Evolutionary conservation across 2,797 vertebrate genomes (phyloP), one percentile per base, ranked within the genome.

Genomic region (Limnodromus scolopaceus): DNA sequence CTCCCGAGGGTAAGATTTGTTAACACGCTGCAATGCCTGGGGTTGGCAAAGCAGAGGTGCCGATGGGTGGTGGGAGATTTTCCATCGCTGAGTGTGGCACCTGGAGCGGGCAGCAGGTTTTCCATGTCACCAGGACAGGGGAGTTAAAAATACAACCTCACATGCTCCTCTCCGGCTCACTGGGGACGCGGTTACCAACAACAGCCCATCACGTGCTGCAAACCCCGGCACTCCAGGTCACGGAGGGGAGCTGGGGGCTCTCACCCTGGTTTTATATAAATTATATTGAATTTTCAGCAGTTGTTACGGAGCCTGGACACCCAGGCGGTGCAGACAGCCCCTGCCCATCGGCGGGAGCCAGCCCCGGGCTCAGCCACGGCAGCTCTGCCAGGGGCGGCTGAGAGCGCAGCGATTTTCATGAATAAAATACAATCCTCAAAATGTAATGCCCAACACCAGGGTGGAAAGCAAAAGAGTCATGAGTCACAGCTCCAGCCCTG

Each of bases 91-190:
- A 51, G 16, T n/a, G 68, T 3, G 11, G 55, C 86, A 87, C 90
- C 86, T 76, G 87, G 76, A 46, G 58, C 5, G 0, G 70, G 58
- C 90, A 92, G 82, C 20, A 15, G 3, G 71, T 89, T 95, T 96
- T 96, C 91, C 79, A 49, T 89, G 82, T 89, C 82, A 65, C 25
- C 82, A 68, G 84, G 84, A 91, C 10, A 38, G 63, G 10, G 3
- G 82, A 93, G 96, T 88, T 97, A 96, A 97, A 97, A 97, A 97
- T 96, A 97, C 68, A 75, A 45, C 32, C 92, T 81, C 94, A 96
- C 76, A 6, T 96, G 94, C 39, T 57, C 34, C 1, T 0, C n/a
- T 14, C 17, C 1, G 1, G 55, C 78, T 64, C 64, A 2, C 39
- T 39, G 0, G 54, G 89, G 94, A 53, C 32, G 70, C 1, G 2